phyloP scores from a whole-genome alignment of 1,140 invertebrate species.

The Andrena cerasifolii region DNA sequence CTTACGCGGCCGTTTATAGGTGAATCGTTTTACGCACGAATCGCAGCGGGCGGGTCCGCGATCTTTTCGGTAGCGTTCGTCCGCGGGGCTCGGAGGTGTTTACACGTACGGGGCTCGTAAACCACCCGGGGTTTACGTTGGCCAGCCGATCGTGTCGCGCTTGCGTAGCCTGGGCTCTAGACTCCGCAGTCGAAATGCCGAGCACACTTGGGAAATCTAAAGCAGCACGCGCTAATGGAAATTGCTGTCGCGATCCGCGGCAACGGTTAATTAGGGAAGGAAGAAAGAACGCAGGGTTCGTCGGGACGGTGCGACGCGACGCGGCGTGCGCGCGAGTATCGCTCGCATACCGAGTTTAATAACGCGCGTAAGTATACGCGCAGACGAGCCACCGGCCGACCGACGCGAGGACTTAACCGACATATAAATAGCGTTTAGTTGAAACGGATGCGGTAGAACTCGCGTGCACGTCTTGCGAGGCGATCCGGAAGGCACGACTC shows the following conservation, averaged over 20 bases:
- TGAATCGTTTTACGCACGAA: background rate
- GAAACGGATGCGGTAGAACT: conserved; percentile 72
- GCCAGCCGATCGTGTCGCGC: no score
- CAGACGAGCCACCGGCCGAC: conserved; percentile 44
- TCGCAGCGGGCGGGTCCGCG: background rate
- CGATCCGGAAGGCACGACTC: conserved; percentile 68
- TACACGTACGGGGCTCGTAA: no score
- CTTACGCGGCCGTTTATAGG: conserved; percentile 8
- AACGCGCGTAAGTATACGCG: conserved; percentile 47
- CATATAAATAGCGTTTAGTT: conserved; percentile 77
- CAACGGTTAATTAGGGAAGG: background rate
- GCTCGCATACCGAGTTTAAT: conserved; percentile 56
- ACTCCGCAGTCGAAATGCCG: no score
- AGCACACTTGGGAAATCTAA: no score
- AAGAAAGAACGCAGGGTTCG: background rate
- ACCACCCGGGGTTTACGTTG: no score
- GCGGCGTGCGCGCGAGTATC: conserved; percentile 36
- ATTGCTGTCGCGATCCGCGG: no score
- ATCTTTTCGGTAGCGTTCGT: background rate
- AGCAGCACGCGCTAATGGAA: no score
- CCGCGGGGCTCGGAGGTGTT: no score
- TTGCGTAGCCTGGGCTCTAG: no score
- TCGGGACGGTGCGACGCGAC: background rate
- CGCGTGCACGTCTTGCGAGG: conserved; percentile 67
- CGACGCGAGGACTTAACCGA: conserved; percentile 71